Conservation (phyloP, 2,888 invertebrate species). For the Leptarthrus brevirostris region DNA sequence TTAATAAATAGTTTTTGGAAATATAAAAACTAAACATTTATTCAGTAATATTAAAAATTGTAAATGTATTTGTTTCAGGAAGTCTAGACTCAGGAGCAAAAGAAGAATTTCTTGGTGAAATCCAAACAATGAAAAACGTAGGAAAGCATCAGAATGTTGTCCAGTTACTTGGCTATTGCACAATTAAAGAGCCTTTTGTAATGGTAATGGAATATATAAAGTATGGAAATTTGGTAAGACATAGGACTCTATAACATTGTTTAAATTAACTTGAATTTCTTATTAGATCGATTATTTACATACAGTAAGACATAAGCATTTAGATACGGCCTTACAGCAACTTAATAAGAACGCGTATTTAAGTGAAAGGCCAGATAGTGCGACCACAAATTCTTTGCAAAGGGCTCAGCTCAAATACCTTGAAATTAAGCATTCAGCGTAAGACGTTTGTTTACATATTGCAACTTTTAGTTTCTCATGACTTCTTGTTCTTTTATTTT, state of each 20-base stretch:
- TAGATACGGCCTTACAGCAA: slow-evolving; percentile 31
- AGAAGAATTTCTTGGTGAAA: slow-evolving; percentile 81
- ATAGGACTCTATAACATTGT: neutral
- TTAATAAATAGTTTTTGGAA: neutral
- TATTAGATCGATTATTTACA: slow-evolving; percentile 54
- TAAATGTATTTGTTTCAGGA: slow-evolving; percentile 63
- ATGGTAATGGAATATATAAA: slow-evolving; percentile 84
- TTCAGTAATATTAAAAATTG: slow-evolving; percentile 15
- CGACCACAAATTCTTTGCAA: too few species aligned
- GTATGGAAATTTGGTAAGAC: slow-evolving; percentile 76
- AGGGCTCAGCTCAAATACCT: slow-evolving; percentile 60
- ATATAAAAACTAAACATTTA: neutral
- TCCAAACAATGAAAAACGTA: slow-evolving; percentile 80
- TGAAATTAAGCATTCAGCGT: slow-evolving; percentile 61
- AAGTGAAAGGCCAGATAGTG: neutral
- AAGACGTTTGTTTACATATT: slow-evolving; percentile 21
- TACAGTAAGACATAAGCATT: slow-evolving; percentile 53
- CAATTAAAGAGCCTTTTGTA: slow-evolving; percentile 74
- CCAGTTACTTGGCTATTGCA: slow-evolving; percentile 78
- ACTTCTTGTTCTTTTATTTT: neutral
- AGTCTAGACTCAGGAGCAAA: slow-evolving; percentile 71
- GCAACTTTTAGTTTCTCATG: slow-evolving; percentile 21
- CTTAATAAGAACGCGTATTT: slow-evolving; percentile 15
- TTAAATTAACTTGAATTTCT: neutral
- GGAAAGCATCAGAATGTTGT: slow-evolving; percentile 83